Evolutionary conservation across 2,113 vertebrate genomes (phyloP).

Genomic region (Patagioenas fasciata): DNA sequence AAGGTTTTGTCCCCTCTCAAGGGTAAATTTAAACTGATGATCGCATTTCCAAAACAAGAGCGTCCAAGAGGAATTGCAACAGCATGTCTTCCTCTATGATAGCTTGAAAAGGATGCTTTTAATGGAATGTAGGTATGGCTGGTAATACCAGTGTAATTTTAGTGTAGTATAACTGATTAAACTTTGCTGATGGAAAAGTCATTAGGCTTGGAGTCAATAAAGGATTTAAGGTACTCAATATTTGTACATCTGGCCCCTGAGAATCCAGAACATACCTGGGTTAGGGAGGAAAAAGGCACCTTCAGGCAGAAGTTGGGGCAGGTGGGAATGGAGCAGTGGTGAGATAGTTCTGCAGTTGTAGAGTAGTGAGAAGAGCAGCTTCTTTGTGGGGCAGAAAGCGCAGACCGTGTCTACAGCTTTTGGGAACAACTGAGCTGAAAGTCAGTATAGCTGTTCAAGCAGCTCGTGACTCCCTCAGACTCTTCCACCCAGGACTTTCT

Average conservation of each 20-base stretch:
- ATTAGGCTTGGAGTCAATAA: neutral
- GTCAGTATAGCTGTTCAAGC: neutral
- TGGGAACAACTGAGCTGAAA: neutral
- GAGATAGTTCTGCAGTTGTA: neutral
- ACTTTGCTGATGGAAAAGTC: neutral
- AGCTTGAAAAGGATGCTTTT: neutral
- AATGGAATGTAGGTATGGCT: neutral
- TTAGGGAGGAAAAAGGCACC: neutral
- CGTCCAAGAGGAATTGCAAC: neutral
- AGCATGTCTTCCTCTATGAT: neutral
- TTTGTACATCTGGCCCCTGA: neutral
- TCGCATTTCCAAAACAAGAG: neutral
- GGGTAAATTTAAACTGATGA: neutral
- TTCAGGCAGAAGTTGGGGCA: neutral
- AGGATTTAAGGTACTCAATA: neutral
- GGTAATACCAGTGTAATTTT: neutral
- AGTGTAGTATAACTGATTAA: neutral
- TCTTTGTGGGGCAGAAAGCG: neutral
- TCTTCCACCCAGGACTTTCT: neutral
- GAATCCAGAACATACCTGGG: neutral
- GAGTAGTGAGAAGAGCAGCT: neutral
- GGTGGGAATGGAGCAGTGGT: neutral
- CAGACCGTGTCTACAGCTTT: neutral
- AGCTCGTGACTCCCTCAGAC: neutral
- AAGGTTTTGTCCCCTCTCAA: neutral